Evolutionary conservation across 1,140 invertebrate species (phyloP), one percentile per base, ranked within the genome.

Genomic region (Conus ventricosus): DNA sequence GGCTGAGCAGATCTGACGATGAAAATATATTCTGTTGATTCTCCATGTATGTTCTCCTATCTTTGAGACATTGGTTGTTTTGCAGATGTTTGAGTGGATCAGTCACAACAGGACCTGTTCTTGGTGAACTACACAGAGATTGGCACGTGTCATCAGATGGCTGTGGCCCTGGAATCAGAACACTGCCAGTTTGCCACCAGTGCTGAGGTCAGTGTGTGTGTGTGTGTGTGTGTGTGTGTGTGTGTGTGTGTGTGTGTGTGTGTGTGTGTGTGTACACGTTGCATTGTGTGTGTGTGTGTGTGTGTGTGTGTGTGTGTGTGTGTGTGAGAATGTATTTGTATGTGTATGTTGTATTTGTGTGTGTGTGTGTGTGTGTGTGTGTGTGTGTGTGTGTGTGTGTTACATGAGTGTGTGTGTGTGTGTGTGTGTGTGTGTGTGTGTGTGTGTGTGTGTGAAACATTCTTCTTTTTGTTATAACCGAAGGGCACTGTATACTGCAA

Each of bases 51-150:
- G 57, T 60, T 8, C 15, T 8, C 15, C 8, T 60, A 4, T 60
- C 8, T n/a, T n/a, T 60, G 57, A 11, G 57, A 11, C 8, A 11
- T 8, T 60, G 57, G 2, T 8, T 39, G 25, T 78, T 78, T n/a
- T 81, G 39, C 95, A 98, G 97, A 99, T 99, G 98, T 98, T 99
- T 95, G 98, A 99, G 94, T 99, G 98, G 98, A 98, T 99, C 75
- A 97, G 97, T 90, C 98, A 98, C 94, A 99, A 99, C 94, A 96
- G 98, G 98, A 99, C 93, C 97, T 97, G 82, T 99, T 99, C 95
- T 96, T 99, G 88, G 96, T 98, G 86, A 99, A 98, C 93, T 99
- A 99, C 93, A 98, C 99, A 60, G 98, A 99, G 95, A 99, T 99
- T 90, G 99, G 99, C 15, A 97, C 97, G 88, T 98, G 98, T 53